These are phyloP conservation scores for Eretmocerus hayati DNA, from an alignment of 2,888 invertebrate genomes.

Conservation along the genomic window DNA sequence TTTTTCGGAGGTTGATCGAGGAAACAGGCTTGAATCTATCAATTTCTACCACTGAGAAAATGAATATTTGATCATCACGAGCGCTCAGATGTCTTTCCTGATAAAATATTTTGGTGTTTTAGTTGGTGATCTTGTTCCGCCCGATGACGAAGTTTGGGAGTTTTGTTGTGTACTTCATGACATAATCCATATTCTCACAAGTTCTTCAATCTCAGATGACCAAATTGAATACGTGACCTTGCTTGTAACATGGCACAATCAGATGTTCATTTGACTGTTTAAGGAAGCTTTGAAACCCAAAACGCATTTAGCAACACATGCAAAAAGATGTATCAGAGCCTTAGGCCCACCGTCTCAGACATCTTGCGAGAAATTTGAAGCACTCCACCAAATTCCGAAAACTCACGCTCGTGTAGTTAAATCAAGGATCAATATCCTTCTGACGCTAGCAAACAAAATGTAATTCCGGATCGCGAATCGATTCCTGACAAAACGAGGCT, in stretches of 20 bases:
- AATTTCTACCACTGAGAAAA: neutral
- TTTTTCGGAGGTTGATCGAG: conserved; percentile 19
- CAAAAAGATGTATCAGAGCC: neutral
- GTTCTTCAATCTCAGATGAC: conserved; percentile 3
- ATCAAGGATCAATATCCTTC: neutral
- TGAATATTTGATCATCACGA: conserved; percentile 25
- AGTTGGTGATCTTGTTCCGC: conserved; percentile 17
- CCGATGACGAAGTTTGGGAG: conserved; percentile 14
- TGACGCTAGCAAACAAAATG: neutral
- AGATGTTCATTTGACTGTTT: conserved; percentile 2
- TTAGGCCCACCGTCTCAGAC: conserved; percentile 11
- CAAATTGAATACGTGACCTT: conserved; percentile 11
- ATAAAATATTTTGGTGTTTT: conserved; percentile 25
- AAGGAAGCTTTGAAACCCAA: conserved; percentile 15
- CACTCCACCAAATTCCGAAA: conserved; percentile 13
- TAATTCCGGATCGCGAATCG: neutral
- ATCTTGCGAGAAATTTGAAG: conserved; percentile 14
- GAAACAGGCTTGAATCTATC: conserved; percentile 23
- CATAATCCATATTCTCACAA: conserved; percentile 4
- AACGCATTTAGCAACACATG: conserved; percentile 6
- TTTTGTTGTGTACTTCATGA: conserved; percentile 13
- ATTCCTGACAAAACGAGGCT: neutral
- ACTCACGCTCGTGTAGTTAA: neutral
- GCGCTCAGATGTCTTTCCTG: conserved; percentile 31
- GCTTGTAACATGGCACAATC: conserved; percentile 8